These are phyloP conservation scores for Drosophila triauraria DNA, from an alignment of 1,140 invertebrate species.

Conservation along the genomic window DNA sequence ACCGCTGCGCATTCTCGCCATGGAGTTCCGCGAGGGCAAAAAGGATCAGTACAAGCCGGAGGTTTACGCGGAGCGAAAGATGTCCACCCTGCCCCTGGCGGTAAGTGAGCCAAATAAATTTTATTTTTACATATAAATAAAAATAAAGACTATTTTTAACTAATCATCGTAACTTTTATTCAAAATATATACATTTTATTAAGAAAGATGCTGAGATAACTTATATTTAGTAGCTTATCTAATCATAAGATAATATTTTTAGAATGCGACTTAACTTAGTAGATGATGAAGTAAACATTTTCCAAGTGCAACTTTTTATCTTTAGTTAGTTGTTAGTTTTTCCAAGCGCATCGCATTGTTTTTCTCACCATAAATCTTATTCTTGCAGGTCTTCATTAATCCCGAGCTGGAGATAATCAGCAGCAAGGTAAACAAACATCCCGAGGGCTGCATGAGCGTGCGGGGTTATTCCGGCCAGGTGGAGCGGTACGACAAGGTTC, in stretches of 20 bases:
- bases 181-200: not conserved
- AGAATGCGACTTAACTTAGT: not conserved
- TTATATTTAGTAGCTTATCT: conserved; percentile 5
- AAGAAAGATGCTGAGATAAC: not conserved
- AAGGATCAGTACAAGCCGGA: conserved; percentile 83
- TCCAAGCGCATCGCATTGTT: not conserved
- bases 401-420: conserved; percentile 89
- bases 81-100: conserved; percentile 87
- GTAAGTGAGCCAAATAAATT: conserved; percentile 84
- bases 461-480: conserved; percentile 89
- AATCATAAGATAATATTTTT: not conserved
- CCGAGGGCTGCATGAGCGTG: conserved; percentile 90
- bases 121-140: not conserved
- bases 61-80: conserved; percentile 85
- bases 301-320: not conserved
- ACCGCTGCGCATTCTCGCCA: conserved; percentile 88
- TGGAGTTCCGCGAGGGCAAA: conserved; percentile 87
- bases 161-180: not conserved
- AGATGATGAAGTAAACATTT: not conserved
- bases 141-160: not conserved
- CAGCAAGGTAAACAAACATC: conserved; percentile 86
- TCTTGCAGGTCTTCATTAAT: conserved; percentile 89
- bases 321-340: not conserved
- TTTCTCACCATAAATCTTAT: conserved; percentile 9
- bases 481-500: conserved; percentile 88